A percentile compares a stretch with the other conserved stretches of the same genome.
Evolutionary conservation across 2,888 invertebrate genomes (phyloP).

Genomic region (Ypsolopha scabrella): DNA sequence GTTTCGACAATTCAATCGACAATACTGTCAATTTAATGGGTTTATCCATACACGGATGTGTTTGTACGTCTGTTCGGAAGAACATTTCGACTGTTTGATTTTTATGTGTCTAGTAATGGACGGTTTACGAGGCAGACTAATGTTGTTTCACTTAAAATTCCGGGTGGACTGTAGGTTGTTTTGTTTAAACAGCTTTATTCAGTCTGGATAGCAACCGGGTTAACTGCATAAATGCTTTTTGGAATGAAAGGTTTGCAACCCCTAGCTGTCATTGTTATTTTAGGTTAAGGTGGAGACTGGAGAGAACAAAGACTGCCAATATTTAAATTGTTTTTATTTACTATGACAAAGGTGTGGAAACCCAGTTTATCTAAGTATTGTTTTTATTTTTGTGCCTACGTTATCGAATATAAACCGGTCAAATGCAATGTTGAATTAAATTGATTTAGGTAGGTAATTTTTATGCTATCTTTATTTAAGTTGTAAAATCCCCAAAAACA

Average conservation of each 20-base stretch:
- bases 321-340: no score
- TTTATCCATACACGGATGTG: constrained; percentile 10
- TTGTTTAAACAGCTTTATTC: constrained; percentile 33
- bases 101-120: constrained; percentile 8
- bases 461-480: no score
- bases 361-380: no score
- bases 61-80: constrained; percentile 5
- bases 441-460: no score
- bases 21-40: constrained; percentile 33
- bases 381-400: no score
- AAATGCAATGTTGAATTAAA: no score
- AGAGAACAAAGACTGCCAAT: no score
- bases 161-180: constrained; percentile 28
- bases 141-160: constrained; percentile 28
- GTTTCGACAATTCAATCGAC: constrained; percentile 41
- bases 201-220: neutral
- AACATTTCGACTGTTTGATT: constrained; percentile 1
- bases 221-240: neutral
- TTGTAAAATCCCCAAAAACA: no score
- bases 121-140: constrained; percentile 6
- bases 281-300: no score
- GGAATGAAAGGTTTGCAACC: neutral
- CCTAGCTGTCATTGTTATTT: no score
- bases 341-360: no score
- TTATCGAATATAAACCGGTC: no score